A percentile compares a stretch with the other conserved stretches of the same genome.
These are phyloP conservation scores for Blastobasis lacticolella DNA, from an alignment of 2,888 invertebrate species.

Conservation along the genomic window DNA sequence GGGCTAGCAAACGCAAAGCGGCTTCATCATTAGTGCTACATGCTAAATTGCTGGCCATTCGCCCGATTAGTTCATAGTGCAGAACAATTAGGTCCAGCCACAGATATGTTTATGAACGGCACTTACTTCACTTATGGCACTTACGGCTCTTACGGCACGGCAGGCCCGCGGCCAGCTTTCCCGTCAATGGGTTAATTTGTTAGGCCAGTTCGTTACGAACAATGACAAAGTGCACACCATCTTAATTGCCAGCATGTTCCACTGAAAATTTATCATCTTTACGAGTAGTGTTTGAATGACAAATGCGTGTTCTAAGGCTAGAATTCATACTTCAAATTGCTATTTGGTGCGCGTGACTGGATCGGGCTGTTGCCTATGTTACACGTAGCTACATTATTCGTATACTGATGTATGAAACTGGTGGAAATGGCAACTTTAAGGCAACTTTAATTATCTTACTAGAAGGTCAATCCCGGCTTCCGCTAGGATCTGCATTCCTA, in stretches of 20 bases:
- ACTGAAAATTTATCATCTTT: conserved; percentile 5
- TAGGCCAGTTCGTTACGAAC: not conserved
- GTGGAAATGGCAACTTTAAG: too few species aligned
- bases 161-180: conserved; percentile 1
- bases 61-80: conserved; percentile 1
- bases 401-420: too few species aligned
- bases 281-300: conserved; percentile 1
- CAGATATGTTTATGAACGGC: conserved; percentile 1
- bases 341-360: too few species aligned
- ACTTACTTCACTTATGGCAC: not conserved
- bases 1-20: too few species aligned
- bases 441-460: too few species aligned
- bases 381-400: too few species aligned
- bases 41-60: not conserved
- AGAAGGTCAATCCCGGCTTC: too few species aligned
- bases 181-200: conserved; percentile 8
- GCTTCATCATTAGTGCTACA: not conserved
- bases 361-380: too few species aligned
- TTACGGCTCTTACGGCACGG: not conserved
- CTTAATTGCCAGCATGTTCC: conserved; percentile 6
- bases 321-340: too few species aligned
- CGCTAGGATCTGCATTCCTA: too few species aligned
- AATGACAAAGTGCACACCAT: conserved; percentile 2
- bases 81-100: conserved; percentile 6
- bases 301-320: not conserved